Evolutionary conservation across 2,113 vertebrate genomes (phyloP).

Genomic region (Brachyhypopomus gauderio): DNA sequence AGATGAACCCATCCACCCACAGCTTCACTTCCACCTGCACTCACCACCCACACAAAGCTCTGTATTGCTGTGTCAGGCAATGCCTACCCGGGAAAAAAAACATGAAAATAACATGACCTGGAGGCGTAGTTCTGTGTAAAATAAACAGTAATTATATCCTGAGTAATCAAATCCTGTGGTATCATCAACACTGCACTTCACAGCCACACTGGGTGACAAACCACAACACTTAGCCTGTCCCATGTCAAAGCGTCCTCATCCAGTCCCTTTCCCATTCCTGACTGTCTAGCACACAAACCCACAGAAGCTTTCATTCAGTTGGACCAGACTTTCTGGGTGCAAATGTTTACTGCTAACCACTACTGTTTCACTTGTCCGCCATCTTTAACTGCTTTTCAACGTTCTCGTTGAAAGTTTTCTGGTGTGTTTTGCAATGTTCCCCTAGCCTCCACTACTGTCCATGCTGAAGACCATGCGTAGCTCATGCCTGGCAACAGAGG

Average conservation of each 20-base stretch:
- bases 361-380: neutral
- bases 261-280: neutral
- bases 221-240: slow-evolving; percentile 23
- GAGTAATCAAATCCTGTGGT: slow-evolving; percentile 38
- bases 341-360: slow-evolving; percentile 9
- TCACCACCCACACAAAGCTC: neutral
- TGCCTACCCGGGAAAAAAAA: slow-evolving; percentile 4
- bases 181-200: slow-evolving; percentile 18
- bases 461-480: neutral
- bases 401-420: slow-evolving; percentile 14
- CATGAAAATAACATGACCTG: slow-evolving; percentile 12
- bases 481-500: neutral
- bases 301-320: neutral
- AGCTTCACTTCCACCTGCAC: too few relatives aligned
- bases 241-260: slow-evolving; percentile 30
- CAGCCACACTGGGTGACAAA: slow-evolving; percentile 7
- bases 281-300: neutral
- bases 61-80: slow-evolving; percentile 2
- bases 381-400: slow-evolving; percentile 23
- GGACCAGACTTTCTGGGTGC: neutral
- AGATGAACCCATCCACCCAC: too few relatives aligned
- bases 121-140: slow-evolving; percentile 30
- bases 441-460: neutral
- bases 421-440: neutral
- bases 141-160: slow-evolving; percentile 48